Conservation (phyloP, 2,888 invertebrate species). For the Margaritifera margaritifera region DNA sequence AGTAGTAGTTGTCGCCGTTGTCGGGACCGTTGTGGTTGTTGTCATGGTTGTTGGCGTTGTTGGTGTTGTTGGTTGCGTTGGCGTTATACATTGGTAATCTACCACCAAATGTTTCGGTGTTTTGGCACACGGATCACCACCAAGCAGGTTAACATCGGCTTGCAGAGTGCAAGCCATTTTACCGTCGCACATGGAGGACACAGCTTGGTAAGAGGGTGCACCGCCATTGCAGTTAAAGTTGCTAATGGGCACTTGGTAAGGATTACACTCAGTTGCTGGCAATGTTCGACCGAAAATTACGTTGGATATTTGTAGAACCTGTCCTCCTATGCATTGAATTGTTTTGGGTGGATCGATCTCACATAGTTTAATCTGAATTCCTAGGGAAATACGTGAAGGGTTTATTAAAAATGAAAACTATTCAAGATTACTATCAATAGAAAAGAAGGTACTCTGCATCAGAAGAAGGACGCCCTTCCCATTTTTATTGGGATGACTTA, state of each 20-base stretch:
- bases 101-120: constrained; percentile 39
- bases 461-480: no score
- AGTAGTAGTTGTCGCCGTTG: no score
- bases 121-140: constrained; percentile 42
- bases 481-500: no score
- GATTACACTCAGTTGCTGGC: constrained; percentile 21
- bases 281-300: constrained; percentile 31
- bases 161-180: constrained; percentile 28
- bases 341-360: constrained; percentile 1
- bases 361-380: no score
- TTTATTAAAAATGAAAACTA: no score
- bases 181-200: constrained; percentile 26
- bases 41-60: no score
- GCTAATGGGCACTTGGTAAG: constrained; percentile 12
- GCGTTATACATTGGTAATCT: constrained; percentile 24
- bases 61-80: neutral
- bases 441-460: no score
- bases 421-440: no score
- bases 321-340: constrained; percentile 26
- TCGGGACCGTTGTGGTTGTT: no score
- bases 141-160: constrained; percentile 19
- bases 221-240: constrained; percentile 27
- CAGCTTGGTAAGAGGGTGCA: constrained; percentile 13
- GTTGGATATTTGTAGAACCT: constrained; percentile 21
- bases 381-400: no score